Conservation (phyloP, 2,797 vertebrate species). For the Holocentrus rufus region DNA sequence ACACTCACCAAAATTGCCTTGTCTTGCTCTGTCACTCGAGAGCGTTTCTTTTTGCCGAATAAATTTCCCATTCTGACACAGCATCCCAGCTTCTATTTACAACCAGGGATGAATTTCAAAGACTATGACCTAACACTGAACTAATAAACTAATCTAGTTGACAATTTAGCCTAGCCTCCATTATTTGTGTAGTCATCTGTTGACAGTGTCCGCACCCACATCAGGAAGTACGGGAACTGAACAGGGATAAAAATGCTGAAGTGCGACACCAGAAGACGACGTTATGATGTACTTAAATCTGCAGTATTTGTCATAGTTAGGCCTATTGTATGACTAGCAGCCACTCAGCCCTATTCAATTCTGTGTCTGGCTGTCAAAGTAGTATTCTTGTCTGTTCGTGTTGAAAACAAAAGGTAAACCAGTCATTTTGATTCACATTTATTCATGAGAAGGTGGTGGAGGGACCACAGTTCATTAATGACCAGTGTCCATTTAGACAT, state of each 20-base stretch:
- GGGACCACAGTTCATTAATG: slow-evolving; percentile 38
- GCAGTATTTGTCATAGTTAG: no score
- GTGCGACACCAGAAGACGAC: not conserved
- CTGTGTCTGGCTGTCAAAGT: no score
- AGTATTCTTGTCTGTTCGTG: not conserved
- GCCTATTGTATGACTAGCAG: no score
- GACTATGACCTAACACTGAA: not conserved
- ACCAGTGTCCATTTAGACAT: slow-evolving; percentile 46
- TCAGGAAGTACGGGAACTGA: slow-evolving; percentile 54
- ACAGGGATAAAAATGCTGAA: slow-evolving; percentile 36
- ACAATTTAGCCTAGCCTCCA: slow-evolving; percentile 34
- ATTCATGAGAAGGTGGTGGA: slow-evolving; percentile 56
- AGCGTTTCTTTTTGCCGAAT: slow-evolving; percentile 90
- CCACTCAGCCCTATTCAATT: no score
- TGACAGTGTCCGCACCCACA: slow-evolving; percentile 70
- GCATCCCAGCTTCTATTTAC: slow-evolving; percentile 61
- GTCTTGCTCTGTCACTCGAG: slow-evolving; percentile 93
- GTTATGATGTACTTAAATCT: no score
- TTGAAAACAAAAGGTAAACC: not conserved
- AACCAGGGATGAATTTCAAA: fast-evolving
- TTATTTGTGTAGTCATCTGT: slow-evolving; percentile 61
- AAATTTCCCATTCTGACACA: slow-evolving; percentile 88
- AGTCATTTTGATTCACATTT: slow-evolving; percentile 55
- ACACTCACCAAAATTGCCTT: slow-evolving; percentile 88
- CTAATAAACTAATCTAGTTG: not conserved